A percentile compares a stretch with the other conserved stretches of the same genome.
Conservation (phyloP, 2,113 vertebrate genomes). For the Pachycephala philippinensis region DNA sequence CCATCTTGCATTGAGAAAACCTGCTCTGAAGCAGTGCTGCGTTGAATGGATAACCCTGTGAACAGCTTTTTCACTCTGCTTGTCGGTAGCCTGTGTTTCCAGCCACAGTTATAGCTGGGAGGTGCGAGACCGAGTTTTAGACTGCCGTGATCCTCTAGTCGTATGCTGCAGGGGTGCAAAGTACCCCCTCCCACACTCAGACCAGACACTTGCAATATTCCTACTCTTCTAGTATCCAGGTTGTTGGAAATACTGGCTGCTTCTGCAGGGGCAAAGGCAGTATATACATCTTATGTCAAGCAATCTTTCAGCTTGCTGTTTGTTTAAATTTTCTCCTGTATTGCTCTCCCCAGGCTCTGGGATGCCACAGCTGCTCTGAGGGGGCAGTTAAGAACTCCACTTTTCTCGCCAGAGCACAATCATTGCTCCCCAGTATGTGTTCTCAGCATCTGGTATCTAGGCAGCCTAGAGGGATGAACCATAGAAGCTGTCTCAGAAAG, state of each 20-base stretch:
- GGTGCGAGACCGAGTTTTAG: background rate
- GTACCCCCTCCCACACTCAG: background rate
- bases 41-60: background rate
- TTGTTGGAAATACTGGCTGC: background rate
- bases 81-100: background rate
- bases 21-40: background rate
- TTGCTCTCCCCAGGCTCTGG: background rate
- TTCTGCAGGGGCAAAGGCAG: background rate
- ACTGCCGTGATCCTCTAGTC: background rate
- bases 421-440: background rate
- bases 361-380: background rate
- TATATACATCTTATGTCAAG: background rate
- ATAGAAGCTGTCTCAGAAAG: background rate
- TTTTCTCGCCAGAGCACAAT: background rate
- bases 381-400: background rate
- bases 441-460: background rate
- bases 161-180: background rate
- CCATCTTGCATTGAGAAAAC: constrained; percentile 2
- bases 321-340: background rate
- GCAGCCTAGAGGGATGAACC: background rate
- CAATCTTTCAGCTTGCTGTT: background rate
- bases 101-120: background rate
- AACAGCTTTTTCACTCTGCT: background rate
- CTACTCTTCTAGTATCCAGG: background rate
- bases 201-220: background rate